phyloP scores from a whole-genome alignment of 2,888 invertebrate genomes.

The Oxycera nigricornis region DNA sequence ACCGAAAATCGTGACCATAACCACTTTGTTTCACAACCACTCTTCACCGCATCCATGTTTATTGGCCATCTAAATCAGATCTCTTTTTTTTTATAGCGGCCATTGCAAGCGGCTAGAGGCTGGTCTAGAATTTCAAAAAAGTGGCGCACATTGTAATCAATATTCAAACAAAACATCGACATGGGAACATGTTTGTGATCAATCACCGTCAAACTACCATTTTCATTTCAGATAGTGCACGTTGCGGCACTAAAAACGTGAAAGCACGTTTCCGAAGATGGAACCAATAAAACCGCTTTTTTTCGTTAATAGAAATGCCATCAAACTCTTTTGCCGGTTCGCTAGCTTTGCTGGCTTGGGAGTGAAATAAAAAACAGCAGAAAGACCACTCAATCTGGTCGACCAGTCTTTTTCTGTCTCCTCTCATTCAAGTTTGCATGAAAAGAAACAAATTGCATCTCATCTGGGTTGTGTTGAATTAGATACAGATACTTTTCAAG shows the following conservation, averaged over 20 bases:
- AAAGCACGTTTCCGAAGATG: slow-evolving; percentile 7
- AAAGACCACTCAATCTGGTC: background rate
- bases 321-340: background rate
- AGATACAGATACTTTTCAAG: background rate
- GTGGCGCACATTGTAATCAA: background rate
- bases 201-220: background rate
- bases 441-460: slow-evolving; percentile 16
- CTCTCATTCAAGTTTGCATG: background rate
- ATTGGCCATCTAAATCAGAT: background rate
- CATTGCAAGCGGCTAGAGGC: background rate
- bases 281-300: background rate
- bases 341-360: background rate
- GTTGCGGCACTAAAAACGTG: background rate
- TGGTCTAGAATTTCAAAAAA: background rate
- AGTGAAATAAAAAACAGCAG: background rate
- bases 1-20: too few species aligned
- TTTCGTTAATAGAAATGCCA: background rate
- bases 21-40: too few species aligned
- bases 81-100: background rate
- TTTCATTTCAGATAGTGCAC: background rate
- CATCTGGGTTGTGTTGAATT: too few species aligned
- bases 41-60: background rate
- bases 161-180: background rate
- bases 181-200: background rate
- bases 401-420: background rate